Conservation (phyloP, 2,888 invertebrate genomes). For the Philonicus albiceps region DNA sequence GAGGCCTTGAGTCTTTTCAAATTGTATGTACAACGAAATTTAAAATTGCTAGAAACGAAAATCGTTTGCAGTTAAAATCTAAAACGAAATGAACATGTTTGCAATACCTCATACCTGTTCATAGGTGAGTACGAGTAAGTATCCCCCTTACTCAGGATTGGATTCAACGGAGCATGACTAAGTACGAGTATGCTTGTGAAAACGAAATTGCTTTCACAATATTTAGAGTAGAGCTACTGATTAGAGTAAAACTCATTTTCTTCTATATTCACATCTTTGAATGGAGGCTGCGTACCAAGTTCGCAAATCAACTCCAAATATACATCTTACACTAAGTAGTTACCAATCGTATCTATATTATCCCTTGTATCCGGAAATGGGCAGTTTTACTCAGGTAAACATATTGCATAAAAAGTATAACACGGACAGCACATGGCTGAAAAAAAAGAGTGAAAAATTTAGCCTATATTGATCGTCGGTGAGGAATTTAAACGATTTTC, state of each 20-base stretch:
- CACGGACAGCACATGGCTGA: neutral
- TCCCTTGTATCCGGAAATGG: neutral
- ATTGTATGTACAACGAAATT: neutral
- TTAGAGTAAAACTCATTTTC: neutral
- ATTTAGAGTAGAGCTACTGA: neutral
- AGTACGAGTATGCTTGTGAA: neutral
- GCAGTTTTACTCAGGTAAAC: neutral
- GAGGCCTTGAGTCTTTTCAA: neutral
- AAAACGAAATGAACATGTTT: neutral
- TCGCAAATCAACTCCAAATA: neutral
- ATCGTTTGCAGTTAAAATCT: neutral
- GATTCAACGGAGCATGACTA: neutral
- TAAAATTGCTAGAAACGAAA: neutral
- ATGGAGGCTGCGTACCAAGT: neutral
- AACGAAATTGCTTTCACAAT: neutral
- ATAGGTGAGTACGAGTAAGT: neutral
- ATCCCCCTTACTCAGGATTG: too few relatives aligned
- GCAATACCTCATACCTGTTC: neutral
- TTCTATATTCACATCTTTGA: neutral
- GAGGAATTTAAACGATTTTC: slow-evolving; percentile 8
- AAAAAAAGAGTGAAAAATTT: neutral
- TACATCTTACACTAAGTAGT: neutral
- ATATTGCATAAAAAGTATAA: neutral
- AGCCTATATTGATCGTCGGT: neutral
- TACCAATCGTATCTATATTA: neutral